A percentile compares a stretch with the other conserved stretches of the same genome.
Conservation (phyloP, 2,888 invertebrate genomes). For the Polylopha cassiicola region DNA sequence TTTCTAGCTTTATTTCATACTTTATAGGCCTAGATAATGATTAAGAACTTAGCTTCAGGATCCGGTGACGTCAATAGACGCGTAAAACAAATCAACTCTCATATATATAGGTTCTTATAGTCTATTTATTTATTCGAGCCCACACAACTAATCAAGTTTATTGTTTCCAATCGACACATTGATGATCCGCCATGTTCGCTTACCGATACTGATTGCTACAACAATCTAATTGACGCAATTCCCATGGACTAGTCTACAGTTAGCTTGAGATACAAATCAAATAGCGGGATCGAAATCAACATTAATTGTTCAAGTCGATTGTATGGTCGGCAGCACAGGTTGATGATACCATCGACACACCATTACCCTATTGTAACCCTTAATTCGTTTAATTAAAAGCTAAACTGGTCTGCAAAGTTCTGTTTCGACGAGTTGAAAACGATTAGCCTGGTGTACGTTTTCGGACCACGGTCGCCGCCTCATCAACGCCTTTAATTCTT, state of each 20-base stretch:
- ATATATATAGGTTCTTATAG: too few species aligned
- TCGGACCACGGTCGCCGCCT: constrained; percentile 27
- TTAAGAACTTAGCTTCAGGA: too few species aligned
- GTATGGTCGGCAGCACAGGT: constrained; percentile 32
- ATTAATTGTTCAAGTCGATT: constrained; percentile 61
- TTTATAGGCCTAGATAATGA: too few species aligned
- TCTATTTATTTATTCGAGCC: constrained; percentile 20
- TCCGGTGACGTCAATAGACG: too few species aligned
- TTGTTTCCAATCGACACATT: constrained; percentile 37
- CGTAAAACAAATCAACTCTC: too few species aligned
- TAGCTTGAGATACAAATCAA: constrained; percentile 54
- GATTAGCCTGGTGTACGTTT: constrained; percentile 7
- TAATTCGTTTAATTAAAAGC: constrained; percentile 10
- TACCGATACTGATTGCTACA: constrained; percentile 36
- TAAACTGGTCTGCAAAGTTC: background rate
- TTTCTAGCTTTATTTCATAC: too few species aligned
- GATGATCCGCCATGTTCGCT: constrained; percentile 30
- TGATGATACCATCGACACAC: constrained; percentile 26
- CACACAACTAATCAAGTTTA: constrained; percentile 42
- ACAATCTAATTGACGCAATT: constrained; percentile 57
- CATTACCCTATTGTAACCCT: constrained; percentile 22
- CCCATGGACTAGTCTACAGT: constrained; percentile 51
- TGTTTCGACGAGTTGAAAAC: background rate
- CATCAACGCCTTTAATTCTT: constrained; percentile 44
- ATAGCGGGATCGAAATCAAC: constrained; percentile 63